Evolutionary conservation across 2,797 vertebrate genomes (phyloP).

Genomic region (Ibycter americanus): DNA sequence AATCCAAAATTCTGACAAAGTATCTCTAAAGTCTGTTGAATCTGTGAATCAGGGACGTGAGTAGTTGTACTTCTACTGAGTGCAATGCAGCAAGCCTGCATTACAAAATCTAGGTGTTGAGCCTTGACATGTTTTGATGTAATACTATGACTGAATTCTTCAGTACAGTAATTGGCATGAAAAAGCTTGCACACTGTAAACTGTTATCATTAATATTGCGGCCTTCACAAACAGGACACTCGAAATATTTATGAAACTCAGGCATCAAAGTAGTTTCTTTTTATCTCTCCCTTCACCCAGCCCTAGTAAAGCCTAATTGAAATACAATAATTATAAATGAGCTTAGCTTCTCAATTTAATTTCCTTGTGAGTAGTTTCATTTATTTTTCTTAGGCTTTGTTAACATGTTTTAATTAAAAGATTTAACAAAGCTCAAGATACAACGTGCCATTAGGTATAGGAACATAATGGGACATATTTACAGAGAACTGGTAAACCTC

Average conservation of each 20-base stretch:
- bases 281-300: slow-evolving; percentile 72
- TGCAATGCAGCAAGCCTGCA: not conserved
- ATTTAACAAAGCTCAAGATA: slow-evolving; percentile 75
- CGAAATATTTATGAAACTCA: slow-evolving; percentile 74
- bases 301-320: slow-evolving; percentile 76
- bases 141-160: not conserved
- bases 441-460: slow-evolving; percentile 41
- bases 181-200: not conserved
- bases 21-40: not conserved
- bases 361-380: slow-evolving; percentile 76
- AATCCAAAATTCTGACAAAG: not conserved
- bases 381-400: slow-evolving; percentile 79
- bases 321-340: slow-evolving; percentile 85
- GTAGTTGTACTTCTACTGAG: not conserved
- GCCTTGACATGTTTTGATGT: not conserved
- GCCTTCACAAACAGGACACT: slow-evolving; percentile 47
- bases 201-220: slow-evolving; percentile 45
- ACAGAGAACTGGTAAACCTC: not conserved
- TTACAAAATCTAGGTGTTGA: not conserved
- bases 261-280: slow-evolving; percentile 62
- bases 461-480: slow-evolving; percentile 1
- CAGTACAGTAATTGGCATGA: not conserved
- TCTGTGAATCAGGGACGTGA: not conserved
- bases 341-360: slow-evolving; percentile 79
- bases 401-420: slow-evolving; percentile 82